Base-by-base conservation (phyloP, 2,888 invertebrate genomes). In the Agonopterix subpropinquella region DNA sequence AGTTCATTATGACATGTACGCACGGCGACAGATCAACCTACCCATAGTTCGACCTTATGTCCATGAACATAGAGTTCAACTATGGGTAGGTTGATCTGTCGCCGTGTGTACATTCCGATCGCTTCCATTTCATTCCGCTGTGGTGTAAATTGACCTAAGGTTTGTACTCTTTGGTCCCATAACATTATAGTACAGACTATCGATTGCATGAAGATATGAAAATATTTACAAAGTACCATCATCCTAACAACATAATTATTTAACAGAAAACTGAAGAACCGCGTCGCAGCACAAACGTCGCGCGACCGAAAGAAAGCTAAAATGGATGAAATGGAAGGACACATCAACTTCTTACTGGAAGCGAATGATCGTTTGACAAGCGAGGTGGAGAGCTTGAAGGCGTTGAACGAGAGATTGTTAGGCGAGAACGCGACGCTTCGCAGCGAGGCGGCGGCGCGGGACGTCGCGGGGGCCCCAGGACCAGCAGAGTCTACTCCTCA, bases 221-320 rank as follows among this genome's bases (percentile, higher is more conserved):
- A n/a, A n/a, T n/a, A n/a, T n/a, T n/a, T n/a, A n/a, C n/a, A n/a
- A 13, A 13, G 13, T 13, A 13, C 13, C 13, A 13, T 13, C 13
- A 13, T 13, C 13, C 28, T 28, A 39, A 39, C 9, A 10, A 39
- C 39, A 39, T 39, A 28, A 28, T 39, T 39, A n/a, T 39, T 52
- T 86, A 35, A 35, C 78, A 97, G 98, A 77, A 98, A 98, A 86
- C 77, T 98, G 64, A 98, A 98, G 79, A 98, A 98, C 77, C 91
- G 98, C 59, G 97, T 98, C 28, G 98, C 99, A 36, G 99, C 99
- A 2, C 99, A 99, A 83, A 97, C 96, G 45, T 98, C 98, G 0
- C 92, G 99, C 48, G 99, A 99, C 80, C 91, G 98, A 43, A 99
- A 99, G 76, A 98, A 98, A 78, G 96, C 95, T 0, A 94, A 93